These are phyloP conservation scores for Malthinus seriepunctatus DNA, from an alignment of 2,888 invertebrate genomes.

Conservation along the genomic window DNA sequence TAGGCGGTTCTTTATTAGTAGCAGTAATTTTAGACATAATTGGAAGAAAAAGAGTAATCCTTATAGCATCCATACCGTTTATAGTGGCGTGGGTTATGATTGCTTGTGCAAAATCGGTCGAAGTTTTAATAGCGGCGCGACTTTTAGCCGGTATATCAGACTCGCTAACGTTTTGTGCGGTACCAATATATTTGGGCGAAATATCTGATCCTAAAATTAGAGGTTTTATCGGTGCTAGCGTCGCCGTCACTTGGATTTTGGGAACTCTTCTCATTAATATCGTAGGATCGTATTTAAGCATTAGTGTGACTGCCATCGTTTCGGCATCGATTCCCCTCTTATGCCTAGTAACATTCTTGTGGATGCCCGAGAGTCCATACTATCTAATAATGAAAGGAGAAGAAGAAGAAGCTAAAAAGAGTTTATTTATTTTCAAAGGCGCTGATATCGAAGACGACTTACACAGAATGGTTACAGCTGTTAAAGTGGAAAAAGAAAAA, in stretches of 20 bases:
- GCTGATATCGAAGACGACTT: constrained; percentile 55
- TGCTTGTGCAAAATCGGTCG: constrained; percentile 61
- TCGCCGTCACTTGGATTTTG: constrained; percentile 59
- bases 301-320: constrained; percentile 58
- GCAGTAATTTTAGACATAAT: constrained; percentile 66
- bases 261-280: constrained; percentile 66
- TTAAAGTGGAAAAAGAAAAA: constrained; percentile 44
- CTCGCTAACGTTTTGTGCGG: constrained; percentile 50
- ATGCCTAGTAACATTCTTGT: constrained; percentile 61
- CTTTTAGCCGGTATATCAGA: constrained; percentile 64
- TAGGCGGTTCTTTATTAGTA: constrained; percentile 63
- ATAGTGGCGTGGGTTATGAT: constrained; percentile 67
- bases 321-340: constrained; percentile 62
- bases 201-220: constrained; percentile 61
- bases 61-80: constrained; percentile 65
- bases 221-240: constrained; percentile 64
- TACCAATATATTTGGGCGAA: constrained; percentile 65
- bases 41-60: constrained; percentile 66
- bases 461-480: constrained; percentile 36
- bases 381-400: constrained; percentile 50
- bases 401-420: constrained; percentile 53
- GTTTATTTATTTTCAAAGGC: constrained; percentile 62
- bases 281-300: constrained; percentile 61
- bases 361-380: constrained; percentile 68
- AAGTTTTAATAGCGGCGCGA: constrained; percentile 58